Conservation (phyloP, 2,797 vertebrate species). For the Dipus sagitta region DNA sequence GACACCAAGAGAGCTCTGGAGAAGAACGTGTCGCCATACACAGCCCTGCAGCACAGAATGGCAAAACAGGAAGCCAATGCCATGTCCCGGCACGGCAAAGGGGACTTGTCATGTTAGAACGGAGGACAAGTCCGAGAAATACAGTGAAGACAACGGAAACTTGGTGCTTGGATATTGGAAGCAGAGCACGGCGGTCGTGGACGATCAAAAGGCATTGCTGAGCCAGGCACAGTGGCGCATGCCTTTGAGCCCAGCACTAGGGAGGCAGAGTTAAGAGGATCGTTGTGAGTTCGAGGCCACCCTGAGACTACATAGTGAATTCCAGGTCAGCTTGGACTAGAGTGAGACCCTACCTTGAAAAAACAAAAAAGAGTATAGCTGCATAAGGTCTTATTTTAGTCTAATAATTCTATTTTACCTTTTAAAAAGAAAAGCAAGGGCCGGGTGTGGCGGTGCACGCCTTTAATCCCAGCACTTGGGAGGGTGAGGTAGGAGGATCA, state of each 20-base stretch:
- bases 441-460: too few relatives aligned
- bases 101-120: neutral
- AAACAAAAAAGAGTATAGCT: too few relatives aligned
- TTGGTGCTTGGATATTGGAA: neutral
- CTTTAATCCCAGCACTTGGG: too few relatives aligned
- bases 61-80: neutral
- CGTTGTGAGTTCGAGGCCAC: too few relatives aligned
- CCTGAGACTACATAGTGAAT: too few relatives aligned
- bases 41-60: neutral
- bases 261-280: too few relatives aligned
- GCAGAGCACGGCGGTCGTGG: neutral
- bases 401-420: neutral
- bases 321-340: too few relatives aligned
- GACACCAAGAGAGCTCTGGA: neutral
- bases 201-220: neutral
- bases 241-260: too few relatives aligned
- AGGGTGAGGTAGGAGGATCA: too few relatives aligned
- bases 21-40: accelerated
- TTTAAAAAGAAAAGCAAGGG: neutral
- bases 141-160: neutral
- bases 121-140: neutral
- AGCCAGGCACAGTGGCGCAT: too few relatives aligned
- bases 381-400: neutral
- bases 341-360: too few relatives aligned
- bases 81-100: neutral